Percentiles rank a stretch among this genome's conserved stretches.
phyloP scores from a whole-genome alignment of 2,797 vertebrate species.

The Brachymystax lenok region DNA sequence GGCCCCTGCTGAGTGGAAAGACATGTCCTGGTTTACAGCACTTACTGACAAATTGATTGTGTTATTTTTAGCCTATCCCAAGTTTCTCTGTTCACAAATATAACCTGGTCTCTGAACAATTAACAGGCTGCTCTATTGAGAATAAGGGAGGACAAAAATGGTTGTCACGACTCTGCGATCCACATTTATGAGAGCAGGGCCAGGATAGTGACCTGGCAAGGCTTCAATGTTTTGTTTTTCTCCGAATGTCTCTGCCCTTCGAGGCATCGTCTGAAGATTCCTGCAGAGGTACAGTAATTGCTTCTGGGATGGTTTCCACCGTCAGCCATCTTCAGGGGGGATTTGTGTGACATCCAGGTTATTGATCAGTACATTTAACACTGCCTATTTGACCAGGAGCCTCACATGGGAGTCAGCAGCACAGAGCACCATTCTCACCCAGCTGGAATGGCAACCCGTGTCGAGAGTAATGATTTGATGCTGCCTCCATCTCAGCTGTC shows the following conservation, averaged over 20 bases:
- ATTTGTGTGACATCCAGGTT: slow-evolving; percentile 39
- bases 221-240: slow-evolving; percentile 4
- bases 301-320: slow-evolving; percentile 36
- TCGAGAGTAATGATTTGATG: not conserved
- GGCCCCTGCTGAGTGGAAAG: not conserved
- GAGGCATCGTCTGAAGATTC: slow-evolving; percentile 16
- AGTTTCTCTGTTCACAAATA: not conserved
- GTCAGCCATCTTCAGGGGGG: slow-evolving; percentile 24
- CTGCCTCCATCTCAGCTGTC: too few relatives aligned
- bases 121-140: not conserved
- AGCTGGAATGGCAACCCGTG: not conserved
- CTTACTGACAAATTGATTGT: not conserved
- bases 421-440: not conserved
- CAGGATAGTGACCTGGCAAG: not conserved
- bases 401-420: not conserved
- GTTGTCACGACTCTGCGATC: not conserved
- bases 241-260: not conserved
- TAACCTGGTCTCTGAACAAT: not conserved
- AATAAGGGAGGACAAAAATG: not conserved
- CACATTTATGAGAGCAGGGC: not conserved
- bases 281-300: slow-evolving; percentile 33
- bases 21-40: not conserved
- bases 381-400: slow-evolving; percentile 20
- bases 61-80: not conserved
- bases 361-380: slow-evolving; percentile 46